A percentile compares a stretch with the other conserved stretches of the same genome.
phyloP scores from a whole-genome alignment of 2,888 invertebrate species.

The Nomada hirtipes region DNA sequence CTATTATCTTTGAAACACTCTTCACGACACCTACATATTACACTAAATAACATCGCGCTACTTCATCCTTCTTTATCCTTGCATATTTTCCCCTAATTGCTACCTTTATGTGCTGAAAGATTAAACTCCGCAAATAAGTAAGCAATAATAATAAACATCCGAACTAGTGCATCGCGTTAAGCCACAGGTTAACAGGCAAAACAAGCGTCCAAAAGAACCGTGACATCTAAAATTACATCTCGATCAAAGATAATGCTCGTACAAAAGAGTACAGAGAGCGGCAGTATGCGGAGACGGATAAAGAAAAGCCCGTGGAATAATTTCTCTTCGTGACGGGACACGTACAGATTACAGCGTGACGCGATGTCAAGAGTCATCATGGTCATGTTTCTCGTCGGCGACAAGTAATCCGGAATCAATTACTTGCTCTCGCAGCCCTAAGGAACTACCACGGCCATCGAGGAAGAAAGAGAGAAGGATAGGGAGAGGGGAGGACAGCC shows the following conservation, averaged over 20 bases:
- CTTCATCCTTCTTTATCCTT: too few relatives aligned
- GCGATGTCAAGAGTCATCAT: conserved; percentile 66
- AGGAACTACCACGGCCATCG: conserved; percentile 65
- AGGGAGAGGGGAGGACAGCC: conserved; percentile 19
- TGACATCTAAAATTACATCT: conserved; percentile 20
- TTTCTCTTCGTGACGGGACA: conserved; percentile 36
- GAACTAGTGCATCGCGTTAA: neutral
- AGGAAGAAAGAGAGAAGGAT: conserved; percentile 30
- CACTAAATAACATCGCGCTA: too few relatives aligned
- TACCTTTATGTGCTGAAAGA: too few relatives aligned
- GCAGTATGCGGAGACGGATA: neutral
- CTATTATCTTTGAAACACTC: too few relatives aligned
- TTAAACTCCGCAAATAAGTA: neutral
- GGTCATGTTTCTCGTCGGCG: conserved; percentile 67
- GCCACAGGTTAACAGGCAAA: neutral
- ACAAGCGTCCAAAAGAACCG: neutral
- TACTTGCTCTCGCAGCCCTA: conserved; percentile 70
- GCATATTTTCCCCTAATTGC: too few relatives aligned
- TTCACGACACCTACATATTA: too few relatives aligned
- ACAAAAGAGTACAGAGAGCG: neutral
- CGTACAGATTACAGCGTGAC: conserved; percentile 54
- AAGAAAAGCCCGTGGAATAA: conserved; percentile 7
- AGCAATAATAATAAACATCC: neutral
- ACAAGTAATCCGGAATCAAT: conserved; percentile 81
- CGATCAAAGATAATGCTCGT: neutral